Conservation (phyloP, 2,888 invertebrate genomes). For the Diaprepes abbreviatus region DNA sequence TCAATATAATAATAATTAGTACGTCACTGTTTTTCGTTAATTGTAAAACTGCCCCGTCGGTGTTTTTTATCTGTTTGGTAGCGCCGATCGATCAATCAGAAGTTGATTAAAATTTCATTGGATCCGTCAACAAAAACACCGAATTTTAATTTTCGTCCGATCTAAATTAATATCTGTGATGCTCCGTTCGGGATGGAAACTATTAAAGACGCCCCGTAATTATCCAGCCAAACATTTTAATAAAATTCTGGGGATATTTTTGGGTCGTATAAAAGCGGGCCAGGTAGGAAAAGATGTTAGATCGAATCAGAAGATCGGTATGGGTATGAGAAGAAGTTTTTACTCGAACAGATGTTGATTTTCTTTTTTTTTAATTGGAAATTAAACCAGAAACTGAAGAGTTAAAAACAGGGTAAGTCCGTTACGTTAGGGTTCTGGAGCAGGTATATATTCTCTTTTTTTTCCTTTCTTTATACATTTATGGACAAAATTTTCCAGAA, state of each 20-base stretch:
- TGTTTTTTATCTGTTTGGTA: constrained; percentile 4
- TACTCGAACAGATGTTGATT: too few relatives aligned
- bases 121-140: constrained; percentile 53
- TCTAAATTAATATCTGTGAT: constrained; percentile 56
- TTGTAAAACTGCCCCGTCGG: background rate
- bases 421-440: too few relatives aligned
- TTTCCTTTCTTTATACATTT: too few relatives aligned
- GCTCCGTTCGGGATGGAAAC: constrained; percentile 42
- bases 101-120: constrained; percentile 55
- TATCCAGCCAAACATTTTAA: constrained; percentile 45
- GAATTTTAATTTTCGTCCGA: constrained; percentile 52
- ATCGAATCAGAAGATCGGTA: background rate
- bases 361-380: too few relatives aligned
- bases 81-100: constrained; percentile 52
- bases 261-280: background rate
- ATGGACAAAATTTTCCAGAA: too few relatives aligned
- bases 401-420: too few relatives aligned
- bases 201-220: constrained; percentile 47
- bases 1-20: background rate
- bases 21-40: constrained; percentile 3
- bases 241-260: constrained; percentile 19
- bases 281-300: constrained; percentile 18
- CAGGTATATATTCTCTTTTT: too few relatives aligned
- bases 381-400: too few relatives aligned
- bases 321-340: background rate